Percentiles rank a stretch among this genome's conserved stretches.
These are phyloP conservation scores for Menidia menidia DNA, from an alignment of 2,797 vertebrate species.

Conservation along the genomic window DNA sequence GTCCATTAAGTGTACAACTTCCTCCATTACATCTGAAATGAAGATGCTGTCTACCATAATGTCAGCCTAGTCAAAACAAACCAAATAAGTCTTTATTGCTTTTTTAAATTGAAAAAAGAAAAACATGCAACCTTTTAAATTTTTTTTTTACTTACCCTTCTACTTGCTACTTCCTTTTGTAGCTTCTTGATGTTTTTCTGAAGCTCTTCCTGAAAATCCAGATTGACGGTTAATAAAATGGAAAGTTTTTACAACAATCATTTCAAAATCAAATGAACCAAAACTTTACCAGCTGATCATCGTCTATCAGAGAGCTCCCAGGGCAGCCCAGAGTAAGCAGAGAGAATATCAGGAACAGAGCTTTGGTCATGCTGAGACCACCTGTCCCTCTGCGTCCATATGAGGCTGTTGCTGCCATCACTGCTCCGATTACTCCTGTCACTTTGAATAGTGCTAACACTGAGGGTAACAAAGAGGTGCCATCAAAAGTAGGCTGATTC, in stretches of 20 bases:
- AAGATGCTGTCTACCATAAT: not conserved
- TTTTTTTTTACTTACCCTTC: not conserved
- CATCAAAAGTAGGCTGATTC: not conserved
- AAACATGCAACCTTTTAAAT: not conserved
- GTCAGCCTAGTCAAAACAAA: not conserved
- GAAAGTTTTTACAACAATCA: not conserved
- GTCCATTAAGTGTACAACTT: not conserved
- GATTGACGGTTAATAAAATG: not conserved
- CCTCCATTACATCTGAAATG: not conserved
- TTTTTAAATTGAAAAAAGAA: no score
- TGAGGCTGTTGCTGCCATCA: not conserved
- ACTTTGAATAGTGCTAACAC: not conserved
- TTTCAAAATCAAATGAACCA: not conserved
- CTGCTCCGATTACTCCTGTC: not conserved
- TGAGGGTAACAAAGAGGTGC: not conserved
- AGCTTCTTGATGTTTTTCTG: slow-evolving; percentile 10
- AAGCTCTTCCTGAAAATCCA: not conserved
- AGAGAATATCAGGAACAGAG: not conserved
- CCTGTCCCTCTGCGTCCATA: not conserved
- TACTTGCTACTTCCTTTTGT: not conserved
- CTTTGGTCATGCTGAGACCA: not conserved
- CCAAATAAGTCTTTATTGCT: not conserved
- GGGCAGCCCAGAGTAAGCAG: not conserved
- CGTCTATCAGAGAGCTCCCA: not conserved
- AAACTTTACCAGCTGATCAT: not conserved